Evolutionary conservation across 2,113 vertebrate species (phyloP), one percentile per base, ranked within the genome.

Genomic region (Xerus inauris): DNA sequence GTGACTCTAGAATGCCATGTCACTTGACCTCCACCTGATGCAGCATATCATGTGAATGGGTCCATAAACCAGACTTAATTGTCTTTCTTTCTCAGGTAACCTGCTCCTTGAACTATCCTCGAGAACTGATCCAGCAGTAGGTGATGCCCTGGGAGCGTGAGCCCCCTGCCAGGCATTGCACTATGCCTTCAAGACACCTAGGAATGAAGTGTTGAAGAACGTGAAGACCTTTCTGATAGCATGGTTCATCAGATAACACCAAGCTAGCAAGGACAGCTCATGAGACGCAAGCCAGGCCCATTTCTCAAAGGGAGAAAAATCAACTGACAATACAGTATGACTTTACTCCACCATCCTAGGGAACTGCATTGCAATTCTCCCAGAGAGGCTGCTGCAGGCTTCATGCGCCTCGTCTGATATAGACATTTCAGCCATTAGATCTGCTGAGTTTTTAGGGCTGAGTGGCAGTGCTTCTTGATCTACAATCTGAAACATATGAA

Each of bases 221-320:
- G 80, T 45, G n/a, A 88, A 20, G 81, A 28, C 13, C 47, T 79
- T 54, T 89, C 57, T 84, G 13, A 40, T 1, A 87, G 54, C 17
- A 17, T n/a, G 42, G 19, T 22, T 54, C 73, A 62, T 59, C 40
- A 94, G 72, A n/a, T 67, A 84, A 89, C 26, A 89, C 17, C 26
- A 49, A 87, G 26, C 32, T 45, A 28, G 57, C 8, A 94, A 1
- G 17, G 32, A 73, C 10, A 76, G 47, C 42, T 85, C 59, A 62
- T 32, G 30, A 94, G 57, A 80, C 80, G 45, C 28, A 91, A 88
- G 40, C 40, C 67, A 71, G 54, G 26, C 65, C 87, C 64, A 11
- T 75, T 82, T 79, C 71, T 94, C 73, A 92, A 57, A 92, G n/a
- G 13, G 47, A 54, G 40, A 85, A 51, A 42, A 73, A 82, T 64